Percentiles rank a stretch among this genome's conserved stretches.
phyloP scores from a whole-genome alignment of 2,797 vertebrate species.

The Danio aesculapii region DNA sequence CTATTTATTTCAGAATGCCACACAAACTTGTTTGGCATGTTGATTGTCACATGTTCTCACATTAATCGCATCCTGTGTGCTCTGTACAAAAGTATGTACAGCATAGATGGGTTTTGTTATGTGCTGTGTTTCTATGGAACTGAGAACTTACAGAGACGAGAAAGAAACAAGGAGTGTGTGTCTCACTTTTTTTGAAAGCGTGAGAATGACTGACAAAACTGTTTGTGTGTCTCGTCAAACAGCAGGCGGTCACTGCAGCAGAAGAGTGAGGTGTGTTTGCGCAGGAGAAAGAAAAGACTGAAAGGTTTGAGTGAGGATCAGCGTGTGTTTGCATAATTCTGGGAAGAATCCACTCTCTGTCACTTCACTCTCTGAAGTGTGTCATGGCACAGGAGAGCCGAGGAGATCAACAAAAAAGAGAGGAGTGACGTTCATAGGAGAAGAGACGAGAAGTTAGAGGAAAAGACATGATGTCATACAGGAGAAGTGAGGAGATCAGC shows the following conservation, averaged over 20 bases:
- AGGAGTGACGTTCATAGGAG: not conserved
- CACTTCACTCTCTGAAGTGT: not conserved
- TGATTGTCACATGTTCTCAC: not conserved
- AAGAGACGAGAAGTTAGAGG: not conserved
- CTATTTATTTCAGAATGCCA: too few species aligned
- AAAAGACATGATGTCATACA: too few species aligned
- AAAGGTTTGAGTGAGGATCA: slow-evolving; percentile 57
- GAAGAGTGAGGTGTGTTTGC: slow-evolving; percentile 50
- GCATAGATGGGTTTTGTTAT: not conserved
- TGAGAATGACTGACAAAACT: not conserved
- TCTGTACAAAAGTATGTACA: not conserved
- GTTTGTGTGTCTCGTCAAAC: slow-evolving; percentile 7
- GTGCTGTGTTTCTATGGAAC: not conserved
- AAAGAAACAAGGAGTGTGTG: not conserved
- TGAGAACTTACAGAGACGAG: not conserved
- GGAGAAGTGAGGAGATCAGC: not conserved
- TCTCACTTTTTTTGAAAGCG: slow-evolving; percentile 17
- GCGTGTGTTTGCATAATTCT: slow-evolving; percentile 47
- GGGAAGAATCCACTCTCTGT: slow-evolving; percentile 24
- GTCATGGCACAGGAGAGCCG: not conserved
- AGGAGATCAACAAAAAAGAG: slow-evolving; percentile 10
- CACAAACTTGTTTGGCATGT: too few species aligned
- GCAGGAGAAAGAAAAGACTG: slow-evolving; percentile 36
- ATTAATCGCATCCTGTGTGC: not conserved
- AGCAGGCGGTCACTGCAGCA: slow-evolving; percentile 29